phyloP scores from a whole-genome alignment of 1,140 invertebrate species.

The Heterodera schachtii region DNA sequence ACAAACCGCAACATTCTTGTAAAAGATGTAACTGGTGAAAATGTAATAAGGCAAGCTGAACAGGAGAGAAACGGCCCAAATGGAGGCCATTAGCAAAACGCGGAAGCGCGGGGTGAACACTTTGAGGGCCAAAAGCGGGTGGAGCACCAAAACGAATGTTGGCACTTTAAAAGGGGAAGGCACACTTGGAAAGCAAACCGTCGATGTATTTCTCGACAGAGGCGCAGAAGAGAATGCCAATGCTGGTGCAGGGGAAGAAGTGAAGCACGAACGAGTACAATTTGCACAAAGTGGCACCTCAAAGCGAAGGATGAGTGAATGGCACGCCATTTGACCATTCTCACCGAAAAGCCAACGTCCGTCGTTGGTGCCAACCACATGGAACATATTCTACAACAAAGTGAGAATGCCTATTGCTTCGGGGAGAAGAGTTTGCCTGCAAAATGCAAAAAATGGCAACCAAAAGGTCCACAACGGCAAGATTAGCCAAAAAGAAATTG shows the following conservation, averaged over 20 bases:
- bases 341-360: slow-evolving; percentile 56
- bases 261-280: slow-evolving; percentile 61
- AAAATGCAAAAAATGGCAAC: slow-evolving; percentile 46
- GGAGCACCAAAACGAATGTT: slow-evolving; percentile 48
- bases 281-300: slow-evolving; percentile 54
- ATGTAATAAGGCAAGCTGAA: slow-evolving; percentile 21
- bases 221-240: slow-evolving; percentile 64
- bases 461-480: slow-evolving; percentile 67
- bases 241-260: slow-evolving; percentile 61
- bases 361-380: slow-evolving; percentile 55
- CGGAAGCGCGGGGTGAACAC: slow-evolving; percentile 57
- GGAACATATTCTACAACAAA: slow-evolving; percentile 61
- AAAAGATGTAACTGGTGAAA: not conserved
- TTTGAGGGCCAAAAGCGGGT: slow-evolving; percentile 61
- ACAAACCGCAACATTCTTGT: not conserved
- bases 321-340: not conserved
- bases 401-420: slow-evolving; percentile 25
- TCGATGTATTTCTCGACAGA: slow-evolving; percentile 62
- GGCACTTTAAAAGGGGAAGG: not conserved
- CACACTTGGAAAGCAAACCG: not conserved
- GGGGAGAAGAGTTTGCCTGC: too few relatives aligned
- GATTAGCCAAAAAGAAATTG: slow-evolving; percentile 81
- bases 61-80: slow-evolving; percentile 51
- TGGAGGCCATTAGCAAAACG: slow-evolving; percentile 42
- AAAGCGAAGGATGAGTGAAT: not conserved